A percentile compares a stretch with the other conserved stretches of the same genome.
Evolutionary conservation across 2,113 vertebrate species (phyloP).

Genomic region (Lates calcarifer): DNA sequence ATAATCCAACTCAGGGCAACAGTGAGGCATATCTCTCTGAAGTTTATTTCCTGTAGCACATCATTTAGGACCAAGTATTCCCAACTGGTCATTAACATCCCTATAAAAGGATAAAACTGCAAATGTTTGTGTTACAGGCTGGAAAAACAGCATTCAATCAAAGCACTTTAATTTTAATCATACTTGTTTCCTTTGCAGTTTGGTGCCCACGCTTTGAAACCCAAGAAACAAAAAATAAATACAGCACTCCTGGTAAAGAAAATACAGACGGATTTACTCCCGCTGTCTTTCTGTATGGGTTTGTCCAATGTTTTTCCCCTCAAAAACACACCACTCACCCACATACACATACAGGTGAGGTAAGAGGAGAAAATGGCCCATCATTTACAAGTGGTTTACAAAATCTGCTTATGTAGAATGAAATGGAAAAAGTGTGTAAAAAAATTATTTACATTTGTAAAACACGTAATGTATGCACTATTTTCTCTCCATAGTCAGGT

Average conservation of each 20-base stretch:
- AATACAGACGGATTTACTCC: conserved; percentile 72
- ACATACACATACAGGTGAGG: conserved; percentile 5
- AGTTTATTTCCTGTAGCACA: conserved; percentile 72
- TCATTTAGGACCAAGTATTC: conserved; percentile 66
- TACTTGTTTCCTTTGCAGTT: conserved; percentile 77
- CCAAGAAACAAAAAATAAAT: conserved; percentile 85
- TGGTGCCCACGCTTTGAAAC: conserved; percentile 84
- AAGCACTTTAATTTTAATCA: conserved; percentile 81
- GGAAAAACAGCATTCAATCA: conserved; percentile 82
- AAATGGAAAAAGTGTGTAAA: not conserved
- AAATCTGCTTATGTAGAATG: not conserved
- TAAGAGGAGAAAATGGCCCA: not conserved
- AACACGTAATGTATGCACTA: conserved; percentile 1
- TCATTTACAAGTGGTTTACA: not conserved
- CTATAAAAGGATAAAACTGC: conserved; percentile 72
- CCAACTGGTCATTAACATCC: conserved; percentile 69
- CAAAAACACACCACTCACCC: conserved; percentile 12
- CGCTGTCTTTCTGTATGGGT: conserved; percentile 61
- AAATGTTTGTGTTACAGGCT: conserved; percentile 83
- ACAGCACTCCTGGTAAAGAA: conserved; percentile 74
- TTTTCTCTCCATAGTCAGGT: conserved; percentile 13
- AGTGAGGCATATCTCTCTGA: conserved; percentile 59
- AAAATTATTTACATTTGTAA: conserved; percentile 1
- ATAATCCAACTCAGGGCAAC: conserved; percentile 54
- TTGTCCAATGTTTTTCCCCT: conserved; percentile 27